Evolutionary conservation across 2,888 invertebrate genomes (phyloP).

Genomic region (Papilio elwesi): DNA sequence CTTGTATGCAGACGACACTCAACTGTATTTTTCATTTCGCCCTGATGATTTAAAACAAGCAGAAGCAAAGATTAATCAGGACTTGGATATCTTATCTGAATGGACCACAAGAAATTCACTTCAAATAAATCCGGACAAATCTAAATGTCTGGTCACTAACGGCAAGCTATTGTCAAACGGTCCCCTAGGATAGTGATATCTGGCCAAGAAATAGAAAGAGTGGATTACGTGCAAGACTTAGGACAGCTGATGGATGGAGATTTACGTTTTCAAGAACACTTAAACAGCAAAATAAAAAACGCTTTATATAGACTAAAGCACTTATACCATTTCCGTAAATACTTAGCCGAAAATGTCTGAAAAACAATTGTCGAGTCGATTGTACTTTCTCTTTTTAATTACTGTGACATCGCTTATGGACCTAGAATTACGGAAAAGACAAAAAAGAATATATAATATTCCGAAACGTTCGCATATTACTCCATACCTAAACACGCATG

Average conservation of each 20-base stretch:
- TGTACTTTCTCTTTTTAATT: neutral
- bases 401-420: neutral
- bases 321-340: neutral
- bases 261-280: neutral
- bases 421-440: neutral
- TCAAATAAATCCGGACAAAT: neutral
- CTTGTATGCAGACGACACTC: neutral
- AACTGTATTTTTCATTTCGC: neutral
- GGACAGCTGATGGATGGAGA: neutral
- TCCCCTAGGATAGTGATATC: neutral
- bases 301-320: neutral
- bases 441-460: too few relatives aligned
- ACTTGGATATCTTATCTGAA: neutral
- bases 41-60: conserved; percentile 3
- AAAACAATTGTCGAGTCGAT: neutral
- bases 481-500: too few relatives aligned
- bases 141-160: conserved; percentile 1
- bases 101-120: neutral
- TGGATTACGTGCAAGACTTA: neutral
- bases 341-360: neutral
- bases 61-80: conserved; percentile 3
- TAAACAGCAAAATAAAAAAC: neutral
- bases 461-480: too few relatives aligned
- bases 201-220: conserved; percentile 4
- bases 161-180: conserved; percentile 11